Base-by-base conservation (phyloP, 1,140 invertebrate genomes). In the Brachionus rubens region DNA sequence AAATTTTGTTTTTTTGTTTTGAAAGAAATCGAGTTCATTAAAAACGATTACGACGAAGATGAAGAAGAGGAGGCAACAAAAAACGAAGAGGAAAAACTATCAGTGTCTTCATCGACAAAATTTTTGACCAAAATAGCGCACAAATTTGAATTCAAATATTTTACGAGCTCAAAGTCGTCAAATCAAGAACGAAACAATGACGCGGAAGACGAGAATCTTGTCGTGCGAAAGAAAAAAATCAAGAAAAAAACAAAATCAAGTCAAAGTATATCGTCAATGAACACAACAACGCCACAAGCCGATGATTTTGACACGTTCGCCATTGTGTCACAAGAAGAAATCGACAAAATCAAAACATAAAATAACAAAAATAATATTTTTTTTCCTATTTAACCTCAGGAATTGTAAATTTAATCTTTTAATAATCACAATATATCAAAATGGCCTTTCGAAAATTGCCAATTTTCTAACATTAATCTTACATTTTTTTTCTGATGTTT, bases 111-210 rank as follows among this genome's bases (percentile, higher is more conserved):
- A 9, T 59, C 54, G 19, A 59, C 28, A 16, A 59, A 59, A 33
- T 59, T 59, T 59, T 59, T 59, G 28, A 59, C 12, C n/a, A 59
- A 59, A 26, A 59, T 59, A 5, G 54, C 54, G 7, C 54, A 65
- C 30, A 65, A 65, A 43, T 65, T 65, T 36, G 59, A 65, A 9
- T 65, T 65, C 6, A 65, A 65, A 16, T 65, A 65, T 65, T 65
- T 65, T 65, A 41, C 59, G n/a, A 46, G 43, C 43, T 46, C 43
- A 21, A 41, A 65, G 36, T 65, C 59, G 3, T 10, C 12, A 7
- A 40, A n/a, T 59, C 14, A 33, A 5, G 54, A 41, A 40, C 1
- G n/a, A 28, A 24, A 14, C 3, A n/a, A n/a, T 6, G 9, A 36
- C 12, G 59, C 41, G 19, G 59, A 65, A 40, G n/a, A 41, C 19